Conservation (phyloP, 1,140 invertebrate species). For the Patella vulgata region DNA sequence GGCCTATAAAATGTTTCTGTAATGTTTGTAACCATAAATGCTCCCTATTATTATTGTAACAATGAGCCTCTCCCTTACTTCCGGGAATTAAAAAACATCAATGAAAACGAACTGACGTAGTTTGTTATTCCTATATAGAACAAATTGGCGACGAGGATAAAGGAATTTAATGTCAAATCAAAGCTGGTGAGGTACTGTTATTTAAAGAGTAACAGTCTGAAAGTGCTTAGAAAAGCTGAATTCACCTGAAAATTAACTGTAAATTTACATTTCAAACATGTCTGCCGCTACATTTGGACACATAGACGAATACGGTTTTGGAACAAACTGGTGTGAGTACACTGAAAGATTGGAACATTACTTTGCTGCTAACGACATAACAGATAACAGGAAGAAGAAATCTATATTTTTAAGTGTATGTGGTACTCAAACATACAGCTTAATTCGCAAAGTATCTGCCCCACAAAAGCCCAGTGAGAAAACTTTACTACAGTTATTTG, state of each 20-base stretch:
- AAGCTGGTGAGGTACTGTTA: not conserved
- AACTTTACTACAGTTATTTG: not conserved
- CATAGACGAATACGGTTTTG: conserved; percentile 6
- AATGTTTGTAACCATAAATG: too few relatives aligned
- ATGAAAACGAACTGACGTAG: conserved; percentile 3
- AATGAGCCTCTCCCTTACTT: too few relatives aligned
- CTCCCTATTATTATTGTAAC: too few relatives aligned
- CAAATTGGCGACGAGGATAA: not conserved
- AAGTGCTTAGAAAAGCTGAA: too few relatives aligned
- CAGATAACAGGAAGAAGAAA: conserved; percentile 8
- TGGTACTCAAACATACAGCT: conserved; percentile 8
- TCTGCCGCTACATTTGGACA: conserved; percentile 8
- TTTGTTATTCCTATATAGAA: too few relatives aligned
- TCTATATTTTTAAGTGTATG: conserved; percentile 11
- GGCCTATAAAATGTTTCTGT: too few relatives aligned
- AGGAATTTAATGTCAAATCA: not conserved
- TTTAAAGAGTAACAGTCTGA: too few relatives aligned
- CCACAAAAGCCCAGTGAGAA: not conserved
- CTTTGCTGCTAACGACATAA: conserved; percentile 16
- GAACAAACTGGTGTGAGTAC: conserved; percentile 14
- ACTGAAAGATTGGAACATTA: conserved; percentile 16
- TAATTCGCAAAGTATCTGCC: conserved; percentile 6
- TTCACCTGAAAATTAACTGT: too few relatives aligned
- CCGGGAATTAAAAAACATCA: too few relatives aligned
- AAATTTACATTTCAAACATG: too few relatives aligned